phyloP scores from a whole-genome alignment of 2,797 vertebrate genomes.

The Hafferia zeledoni region DNA sequence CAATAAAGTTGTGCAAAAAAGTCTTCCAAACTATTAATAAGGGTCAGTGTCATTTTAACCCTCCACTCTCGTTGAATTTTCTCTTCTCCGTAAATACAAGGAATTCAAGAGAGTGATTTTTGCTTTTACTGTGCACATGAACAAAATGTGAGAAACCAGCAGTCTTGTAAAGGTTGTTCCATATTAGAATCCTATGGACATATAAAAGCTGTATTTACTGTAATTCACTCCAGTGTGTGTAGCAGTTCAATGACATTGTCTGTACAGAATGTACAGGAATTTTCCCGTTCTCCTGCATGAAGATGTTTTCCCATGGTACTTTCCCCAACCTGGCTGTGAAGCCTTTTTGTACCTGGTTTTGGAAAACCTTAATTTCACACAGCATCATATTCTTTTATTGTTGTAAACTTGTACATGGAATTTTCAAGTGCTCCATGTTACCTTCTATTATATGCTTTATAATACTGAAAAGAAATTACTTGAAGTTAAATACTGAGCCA shows the following conservation, averaged over 20 bases:
- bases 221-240: background rate
- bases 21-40: background rate
- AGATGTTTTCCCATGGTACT: background rate
- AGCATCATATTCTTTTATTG: background rate
- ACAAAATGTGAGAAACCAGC: background rate
- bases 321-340: background rate
- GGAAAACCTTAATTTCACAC: background rate
- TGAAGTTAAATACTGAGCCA: background rate
- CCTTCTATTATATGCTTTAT: background rate
- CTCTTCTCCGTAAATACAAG: background rate
- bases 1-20: background rate
- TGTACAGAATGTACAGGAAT: background rate
- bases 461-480: background rate
- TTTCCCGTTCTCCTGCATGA: background rate
- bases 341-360: background rate
- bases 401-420: background rate
- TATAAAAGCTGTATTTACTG: background rate
- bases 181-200: background rate
- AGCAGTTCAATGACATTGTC: background rate
- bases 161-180: background rate
- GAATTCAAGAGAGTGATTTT: background rate
- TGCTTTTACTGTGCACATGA: background rate
- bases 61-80: background rate
- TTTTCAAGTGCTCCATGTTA: background rate
- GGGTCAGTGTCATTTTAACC: background rate